phyloP scores from a whole-genome alignment of 1,140 invertebrate species.

The Lepidotrigona ventralis region DNA sequence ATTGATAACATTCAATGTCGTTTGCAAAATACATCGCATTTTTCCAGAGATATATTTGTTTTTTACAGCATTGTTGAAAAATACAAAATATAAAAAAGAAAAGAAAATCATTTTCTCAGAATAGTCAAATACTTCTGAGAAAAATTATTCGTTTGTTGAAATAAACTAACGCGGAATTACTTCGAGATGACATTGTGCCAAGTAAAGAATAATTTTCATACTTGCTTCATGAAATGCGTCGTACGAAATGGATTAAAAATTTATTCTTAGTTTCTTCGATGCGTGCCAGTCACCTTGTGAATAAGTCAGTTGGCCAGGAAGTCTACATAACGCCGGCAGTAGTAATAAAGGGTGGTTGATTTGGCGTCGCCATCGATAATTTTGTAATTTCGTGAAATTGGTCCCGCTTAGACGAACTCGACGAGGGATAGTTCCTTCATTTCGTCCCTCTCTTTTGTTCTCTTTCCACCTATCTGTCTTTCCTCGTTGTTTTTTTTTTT shows the following conservation, averaged over 20 bases:
- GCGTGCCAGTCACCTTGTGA: not conserved
- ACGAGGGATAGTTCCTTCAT: constrained; percentile 11
- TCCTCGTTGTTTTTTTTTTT: not conserved
- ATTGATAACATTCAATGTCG: too few species aligned
- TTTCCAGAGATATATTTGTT: too few species aligned
- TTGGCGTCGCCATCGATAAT: constrained; percentile 55
- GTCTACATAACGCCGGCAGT: not conserved
- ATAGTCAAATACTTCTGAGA: too few species aligned
- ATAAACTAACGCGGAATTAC: too few species aligned
- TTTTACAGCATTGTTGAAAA: too few species aligned
- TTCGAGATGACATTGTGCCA: too few species aligned
- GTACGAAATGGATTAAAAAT: not conserved
- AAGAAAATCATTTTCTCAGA: too few species aligned
- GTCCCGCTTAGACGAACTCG: constrained; percentile 22
- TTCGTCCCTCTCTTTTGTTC: not conserved
- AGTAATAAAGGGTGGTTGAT: constrained; percentile 26
- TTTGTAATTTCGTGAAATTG: constrained; percentile 66
- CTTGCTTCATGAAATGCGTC: not conserved
- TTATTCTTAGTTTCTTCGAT: not conserved
- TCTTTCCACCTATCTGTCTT: not conserved
- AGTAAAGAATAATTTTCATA: too few species aligned
- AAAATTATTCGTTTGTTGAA: too few species aligned
- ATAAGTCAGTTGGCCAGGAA: constrained; percentile 34
- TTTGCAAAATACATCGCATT: too few species aligned
- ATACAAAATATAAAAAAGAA: too few species aligned